phyloP scores from a whole-genome alignment of 2,797 vertebrate genomes.

The Paratrypauchen microcephalus region DNA sequence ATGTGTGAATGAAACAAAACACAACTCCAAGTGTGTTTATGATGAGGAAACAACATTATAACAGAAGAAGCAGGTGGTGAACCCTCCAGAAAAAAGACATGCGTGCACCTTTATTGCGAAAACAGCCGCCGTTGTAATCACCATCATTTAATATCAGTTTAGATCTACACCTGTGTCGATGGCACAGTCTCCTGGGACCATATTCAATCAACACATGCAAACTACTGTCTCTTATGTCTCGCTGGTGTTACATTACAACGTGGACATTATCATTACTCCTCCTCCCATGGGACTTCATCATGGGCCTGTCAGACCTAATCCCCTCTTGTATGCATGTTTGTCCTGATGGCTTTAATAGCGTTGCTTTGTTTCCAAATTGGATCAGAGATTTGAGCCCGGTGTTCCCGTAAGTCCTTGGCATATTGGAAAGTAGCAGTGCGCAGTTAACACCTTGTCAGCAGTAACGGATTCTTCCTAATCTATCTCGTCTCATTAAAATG shows the following conservation, averaged over 20 bases:
- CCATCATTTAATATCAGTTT: conserved; percentile 7
- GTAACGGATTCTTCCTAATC: conserved; percentile 65
- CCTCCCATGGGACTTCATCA: conserved; percentile 24
- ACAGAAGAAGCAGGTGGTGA: too few species aligned
- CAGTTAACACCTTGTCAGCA: conserved; percentile 64
- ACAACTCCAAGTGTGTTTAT: too few species aligned
- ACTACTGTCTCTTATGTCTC: conserved; percentile 12
- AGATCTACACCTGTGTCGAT: conserved; percentile 26
- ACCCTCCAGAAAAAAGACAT: too few species aligned
- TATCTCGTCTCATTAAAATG: conserved; percentile 61
- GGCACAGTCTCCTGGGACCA: conserved; percentile 26
- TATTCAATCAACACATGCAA: conserved; percentile 40
- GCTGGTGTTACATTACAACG: background rate
- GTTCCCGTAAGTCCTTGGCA: conserved; percentile 36
- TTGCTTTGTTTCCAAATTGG: conserved; percentile 33
- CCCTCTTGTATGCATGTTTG: conserved; percentile 19
- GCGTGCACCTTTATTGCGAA: too few species aligned
- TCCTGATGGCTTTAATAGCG: conserved; percentile 32
- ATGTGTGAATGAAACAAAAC: too few species aligned
- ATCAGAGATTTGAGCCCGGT: conserved; percentile 32
- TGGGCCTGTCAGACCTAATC: conserved; percentile 19
- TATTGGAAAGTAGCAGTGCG: conserved; percentile 36
- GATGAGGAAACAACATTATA: too few species aligned
- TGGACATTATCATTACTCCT: conserved; percentile 5
- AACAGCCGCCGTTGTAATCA: too few species aligned